Evolutionary conservation across 2,113 vertebrate species (phyloP), one percentile per base, ranked within the genome.

Genomic region (Callipepla squamata): DNA sequence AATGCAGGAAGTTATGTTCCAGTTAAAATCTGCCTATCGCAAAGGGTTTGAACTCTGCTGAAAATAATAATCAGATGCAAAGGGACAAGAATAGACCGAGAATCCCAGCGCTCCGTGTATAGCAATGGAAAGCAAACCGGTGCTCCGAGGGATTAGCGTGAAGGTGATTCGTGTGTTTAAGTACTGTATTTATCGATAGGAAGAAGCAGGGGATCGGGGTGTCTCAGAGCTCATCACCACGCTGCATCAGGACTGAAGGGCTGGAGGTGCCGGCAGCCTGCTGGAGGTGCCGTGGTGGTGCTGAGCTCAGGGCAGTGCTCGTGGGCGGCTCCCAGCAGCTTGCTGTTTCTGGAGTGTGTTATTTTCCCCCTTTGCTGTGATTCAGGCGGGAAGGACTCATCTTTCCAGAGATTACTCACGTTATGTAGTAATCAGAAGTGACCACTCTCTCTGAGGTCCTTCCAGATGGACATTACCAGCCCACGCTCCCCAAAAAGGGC

Each of bases 361-460:
- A 90, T 96, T 96, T 96, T 86, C 82, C 85, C 87, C 61, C 23
- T 94, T 92, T 53, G 82, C 90, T 93, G 75, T 93, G 80, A 95
- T 95, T 95, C 91, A 95, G 90, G 90, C 53, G 57, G 87, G 89
- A 83, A 95, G 85, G 89, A 95, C 53, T 80, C 5, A 34, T 90
- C 80, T 92, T 95, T 91, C 87, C 95, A 96, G 95, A 95, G 91
- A 95, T 96, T 96, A 95, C 94, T 95, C 96, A 96, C 87, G 32
- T 94, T 58, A 95, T 93, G 92, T 85, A 88, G 94, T 69, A 96
- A 96, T 95, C 94, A 94, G 16, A 95, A 95, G 90, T 95, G 94
- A 95, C 96, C 85, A 70, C 77, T 94, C 77, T 95, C 69, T 96
- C 94, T 96, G 95, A 96, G 94, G 68, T 84, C 55, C 76, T 94